Base-by-base conservation (phyloP, 1,140 invertebrate species). In the Philotrypesis tridentata region DNA sequence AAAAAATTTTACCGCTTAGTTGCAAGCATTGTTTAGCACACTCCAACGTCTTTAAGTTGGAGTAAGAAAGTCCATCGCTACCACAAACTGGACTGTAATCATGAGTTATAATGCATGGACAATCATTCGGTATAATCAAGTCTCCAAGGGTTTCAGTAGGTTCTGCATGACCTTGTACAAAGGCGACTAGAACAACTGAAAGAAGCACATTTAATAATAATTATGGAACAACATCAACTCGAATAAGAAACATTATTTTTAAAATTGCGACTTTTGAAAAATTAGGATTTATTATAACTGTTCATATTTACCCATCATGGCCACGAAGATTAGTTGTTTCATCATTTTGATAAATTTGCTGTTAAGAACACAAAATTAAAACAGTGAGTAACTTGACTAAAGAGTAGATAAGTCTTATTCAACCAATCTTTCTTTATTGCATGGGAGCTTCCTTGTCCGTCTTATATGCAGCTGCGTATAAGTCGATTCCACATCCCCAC, bases 51-150 rank as follows among this genome's bases (percentile, higher is more conserved):
- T 43, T 29, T 0, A 29, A 65, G 43, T 77, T 82, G 12, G 73
- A 70, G 55, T 82, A 82, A 31, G 73, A 77, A 8, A 71, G 29
- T 55, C 73, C 80, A 25, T 82, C 71, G 55, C 55, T 82, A 23
- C 23, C 80, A 31, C 80, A 82, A 40, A 82, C 25, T 27, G 80
- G 80, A 6, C 63, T 0, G 23, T 77, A 82, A 43, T 77, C 65
- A 67, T 48, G 43, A 9, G 61, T 75, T 23, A 72, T 1, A 55
- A 70, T 37, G n/a, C 79, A 81, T 0, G 55, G 25, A 68, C 79
- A 81, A 12, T 75, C 48, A 25, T 80, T 33, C 33, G 65, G n/a
- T n/a, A n/a, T n/a, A n/a, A n/a, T n/a, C n/a, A n/a, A n/a, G n/a
- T n/a, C n/a, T n/a, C n/a, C n/a, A n/a, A n/a, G n/a, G n/a, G n/a